Percentiles rank a stretch among this genome's conserved stretches.
Conservation (phyloP, 1,140 invertebrate species). For the Aphaenogaster rudis region DNA sequence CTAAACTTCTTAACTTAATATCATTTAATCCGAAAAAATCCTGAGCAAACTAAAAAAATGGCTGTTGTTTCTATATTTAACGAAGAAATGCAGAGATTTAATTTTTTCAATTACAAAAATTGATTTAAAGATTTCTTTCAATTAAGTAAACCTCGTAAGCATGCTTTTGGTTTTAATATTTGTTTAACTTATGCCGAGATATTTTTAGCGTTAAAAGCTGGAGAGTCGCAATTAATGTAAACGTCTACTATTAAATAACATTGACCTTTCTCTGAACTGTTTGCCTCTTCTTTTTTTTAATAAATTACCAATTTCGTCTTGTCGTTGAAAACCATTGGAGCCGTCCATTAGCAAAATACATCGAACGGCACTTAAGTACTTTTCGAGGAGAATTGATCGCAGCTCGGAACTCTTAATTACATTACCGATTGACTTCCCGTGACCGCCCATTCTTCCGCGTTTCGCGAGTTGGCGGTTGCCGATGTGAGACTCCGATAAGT, state of each 20-base stretch:
- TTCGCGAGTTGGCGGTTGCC: constrained; percentile 13
- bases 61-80: neutral
- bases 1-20: neutral
- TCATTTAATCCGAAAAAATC: neutral
- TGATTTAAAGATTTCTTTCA: neutral
- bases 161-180: neutral
- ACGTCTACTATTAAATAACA: neutral
- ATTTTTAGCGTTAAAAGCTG: neutral
- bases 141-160: neutral
- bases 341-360: constrained; percentile 47
- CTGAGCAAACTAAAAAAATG: neutral
- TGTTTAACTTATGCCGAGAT: neutral
- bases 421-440: constrained; percentile 55
- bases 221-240: neutral
- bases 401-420: constrained; percentile 53
- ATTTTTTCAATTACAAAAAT: constrained; percentile 19
- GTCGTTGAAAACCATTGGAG: constrained; percentile 32
- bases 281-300: constrained; percentile 17
- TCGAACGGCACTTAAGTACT: constrained; percentile 58
- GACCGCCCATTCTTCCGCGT: constrained; percentile 33
- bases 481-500: constrained; percentile 47
- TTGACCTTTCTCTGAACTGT: neutral
- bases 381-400: constrained; percentile 52
- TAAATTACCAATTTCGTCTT: constrained; percentile 18
- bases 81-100: neutral